Evolutionary conservation across 64 coral and sea anemone genomes (phyloP).

Genomic region (Platygyra sinensis): DNA sequence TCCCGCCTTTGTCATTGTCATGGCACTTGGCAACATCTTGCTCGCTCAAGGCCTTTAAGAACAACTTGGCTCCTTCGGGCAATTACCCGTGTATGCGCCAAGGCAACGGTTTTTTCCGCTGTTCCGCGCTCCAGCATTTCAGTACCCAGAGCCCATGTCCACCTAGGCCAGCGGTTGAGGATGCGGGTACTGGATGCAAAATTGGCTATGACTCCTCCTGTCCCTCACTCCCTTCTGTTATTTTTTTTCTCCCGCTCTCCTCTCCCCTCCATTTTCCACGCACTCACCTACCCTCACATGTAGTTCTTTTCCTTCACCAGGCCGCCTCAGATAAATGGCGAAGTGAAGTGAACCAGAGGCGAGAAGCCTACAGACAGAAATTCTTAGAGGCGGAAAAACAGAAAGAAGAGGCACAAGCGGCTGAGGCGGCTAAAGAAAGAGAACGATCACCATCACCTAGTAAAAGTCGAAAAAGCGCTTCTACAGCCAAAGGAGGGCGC

Average conservation of each 20-base stretch:
- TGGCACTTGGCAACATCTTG: too few species aligned
- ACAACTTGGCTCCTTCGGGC: too few species aligned
- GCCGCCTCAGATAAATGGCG: conserved; percentile 88
- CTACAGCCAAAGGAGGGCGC: conserved; percentile 77
- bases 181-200: too few species aligned
- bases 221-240: not conserved
- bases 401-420: conserved; percentile 79
- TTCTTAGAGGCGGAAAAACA: conserved; percentile 92
- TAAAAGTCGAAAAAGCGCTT: conserved; percentile 89
- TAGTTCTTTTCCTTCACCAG: conserved; percentile 21
- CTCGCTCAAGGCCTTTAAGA: too few species aligned
- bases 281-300: too few species aligned
- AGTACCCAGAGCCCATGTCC: not conserved
- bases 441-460: conserved; percentile 83
- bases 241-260: too few species aligned
- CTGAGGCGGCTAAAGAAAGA: conserved; percentile 79
- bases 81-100: too few species aligned
- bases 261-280: too few species aligned
- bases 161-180: too few species aligned
- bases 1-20: too few species aligned
- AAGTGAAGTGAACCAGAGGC: conserved; percentile 78
- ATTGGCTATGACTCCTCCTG: not conserved
- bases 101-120: too few species aligned
- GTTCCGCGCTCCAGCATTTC: too few species aligned
- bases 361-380: conserved; percentile 92